Evolutionary conservation across 2,113 vertebrate species (phyloP), one percentile per base, ranked within the genome.

Genomic region (Vidua chalybeata): DNA sequence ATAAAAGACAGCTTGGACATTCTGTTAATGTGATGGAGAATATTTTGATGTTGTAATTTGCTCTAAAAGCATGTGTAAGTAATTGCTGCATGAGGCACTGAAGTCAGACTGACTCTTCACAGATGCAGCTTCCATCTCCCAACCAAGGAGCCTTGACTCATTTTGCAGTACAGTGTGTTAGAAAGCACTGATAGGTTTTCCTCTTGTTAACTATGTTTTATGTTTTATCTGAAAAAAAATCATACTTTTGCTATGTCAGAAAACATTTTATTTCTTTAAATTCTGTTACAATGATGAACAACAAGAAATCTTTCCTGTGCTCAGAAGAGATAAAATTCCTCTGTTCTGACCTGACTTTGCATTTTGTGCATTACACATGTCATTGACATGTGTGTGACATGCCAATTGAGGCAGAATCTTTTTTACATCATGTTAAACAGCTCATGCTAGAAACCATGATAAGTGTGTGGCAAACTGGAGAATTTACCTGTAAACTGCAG

Each of bases 31-130:
- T 80, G 75, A 55, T 83, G 58, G 78, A 80, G 79, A 84, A 33
- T 93, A 74, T 90, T 93, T 83, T 73, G 37, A 4, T 91, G 67
- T 54, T 85, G 72, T 93, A 95, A 83, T 90, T 93, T 88, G 67
- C 41, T 81, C 52, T 18, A 84, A 89, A 82, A 85, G 62, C 87
- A 88, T 39, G 33, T 95, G 84, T 89, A 72, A 94, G 64, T 55
- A 87, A 56, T 91, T 85, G 84, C 84, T 89, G 16, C 31, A 11
- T 37, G 77, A 93, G 69, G 28, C 67, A 79, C 46, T 82, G n/a
- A 72, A 89, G 41, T 72, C 73, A 48, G 35, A 35, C 35, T 90
- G 84, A 48, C 78, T 79, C 41, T 43, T 89, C 62, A 49, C 54
- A 93, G 71, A 73, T 89, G 58, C 51, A 83, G 0, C 43, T 92